Conservation (phyloP, 1,140 invertebrate species). For the Bombyx mandarina region DNA sequence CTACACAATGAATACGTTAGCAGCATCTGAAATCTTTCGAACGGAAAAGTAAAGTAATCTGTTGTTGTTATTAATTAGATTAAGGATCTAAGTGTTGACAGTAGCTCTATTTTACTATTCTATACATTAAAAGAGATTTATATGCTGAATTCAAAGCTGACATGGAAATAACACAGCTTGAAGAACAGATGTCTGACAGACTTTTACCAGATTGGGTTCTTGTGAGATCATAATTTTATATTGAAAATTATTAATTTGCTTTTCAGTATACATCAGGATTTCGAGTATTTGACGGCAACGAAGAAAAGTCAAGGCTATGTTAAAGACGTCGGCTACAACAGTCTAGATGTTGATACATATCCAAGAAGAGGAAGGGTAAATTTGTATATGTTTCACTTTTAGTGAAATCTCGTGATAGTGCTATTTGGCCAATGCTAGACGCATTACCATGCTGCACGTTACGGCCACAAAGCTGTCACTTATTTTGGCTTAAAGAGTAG, state of each 20-base stretch:
- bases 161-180: no score
- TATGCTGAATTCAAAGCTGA: no score
- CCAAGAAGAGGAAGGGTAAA: constrained; percentile 6
- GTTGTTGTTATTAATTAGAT: no score
- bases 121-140: no score
- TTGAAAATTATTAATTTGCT: not conserved
- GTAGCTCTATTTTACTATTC: no score
- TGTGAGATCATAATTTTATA: not conserved
- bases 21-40: constrained; percentile 17
- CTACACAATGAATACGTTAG: constrained; percentile 20
- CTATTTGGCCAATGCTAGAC: not conserved
- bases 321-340: constrained; percentile 7
- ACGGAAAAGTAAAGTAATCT: constrained; percentile 10
- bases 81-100: no score
- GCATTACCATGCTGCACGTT: no score
- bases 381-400: not conserved
- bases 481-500: no score
- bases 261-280: constrained; percentile 16
- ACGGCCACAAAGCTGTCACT: no score
- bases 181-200: no score
- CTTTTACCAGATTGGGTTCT: no score
- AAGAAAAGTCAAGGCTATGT: constrained; percentile 4
- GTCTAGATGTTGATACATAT: not conserved
- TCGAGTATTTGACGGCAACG: constrained; percentile 5
- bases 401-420: not conserved